These are phyloP conservation scores for Sphenopsis melanotis DNA, from an alignment of 2,797 vertebrate genomes.

Conservation along the genomic window DNA sequence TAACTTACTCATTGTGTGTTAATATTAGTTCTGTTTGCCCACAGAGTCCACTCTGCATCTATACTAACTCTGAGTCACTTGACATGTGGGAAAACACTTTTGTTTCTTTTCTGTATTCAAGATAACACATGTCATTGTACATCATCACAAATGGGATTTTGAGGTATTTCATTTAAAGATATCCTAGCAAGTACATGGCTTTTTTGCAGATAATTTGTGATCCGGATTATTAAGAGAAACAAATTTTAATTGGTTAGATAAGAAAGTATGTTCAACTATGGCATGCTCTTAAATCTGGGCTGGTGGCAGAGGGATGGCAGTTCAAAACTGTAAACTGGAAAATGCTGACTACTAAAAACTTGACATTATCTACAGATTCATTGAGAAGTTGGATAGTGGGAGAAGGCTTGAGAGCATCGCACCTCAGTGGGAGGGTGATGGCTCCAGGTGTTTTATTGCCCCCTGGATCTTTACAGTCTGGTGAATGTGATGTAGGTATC, in stretches of 20 bases:
- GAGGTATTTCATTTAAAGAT: not conserved
- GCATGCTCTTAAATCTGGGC: not conserved
- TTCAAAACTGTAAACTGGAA: not conserved
- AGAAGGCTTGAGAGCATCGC: not conserved
- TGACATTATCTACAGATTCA: not conserved
- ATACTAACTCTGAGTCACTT: not conserved
- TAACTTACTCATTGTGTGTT: not conserved
- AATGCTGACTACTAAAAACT: not conserved
- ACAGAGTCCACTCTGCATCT: not conserved
- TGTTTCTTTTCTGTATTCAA: not conserved
- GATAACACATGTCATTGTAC: not conserved
- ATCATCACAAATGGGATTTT: not conserved
- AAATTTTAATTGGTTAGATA: not conserved
- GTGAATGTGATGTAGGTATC: not conserved
- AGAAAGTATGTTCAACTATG: not conserved
- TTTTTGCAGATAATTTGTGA: not conserved
- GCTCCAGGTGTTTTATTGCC: not conserved
- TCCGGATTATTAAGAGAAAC: not conserved
- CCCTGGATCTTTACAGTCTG: not conserved
- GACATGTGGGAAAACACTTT: not conserved
- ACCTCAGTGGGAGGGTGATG: not conserved
- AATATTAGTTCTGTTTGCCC: not conserved
- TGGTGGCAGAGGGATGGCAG: not conserved
- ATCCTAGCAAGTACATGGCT: not conserved
- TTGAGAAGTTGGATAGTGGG: not conserved